Conservation (phyloP, 2,113 vertebrate species). For the Micromys minutus region DNA sequence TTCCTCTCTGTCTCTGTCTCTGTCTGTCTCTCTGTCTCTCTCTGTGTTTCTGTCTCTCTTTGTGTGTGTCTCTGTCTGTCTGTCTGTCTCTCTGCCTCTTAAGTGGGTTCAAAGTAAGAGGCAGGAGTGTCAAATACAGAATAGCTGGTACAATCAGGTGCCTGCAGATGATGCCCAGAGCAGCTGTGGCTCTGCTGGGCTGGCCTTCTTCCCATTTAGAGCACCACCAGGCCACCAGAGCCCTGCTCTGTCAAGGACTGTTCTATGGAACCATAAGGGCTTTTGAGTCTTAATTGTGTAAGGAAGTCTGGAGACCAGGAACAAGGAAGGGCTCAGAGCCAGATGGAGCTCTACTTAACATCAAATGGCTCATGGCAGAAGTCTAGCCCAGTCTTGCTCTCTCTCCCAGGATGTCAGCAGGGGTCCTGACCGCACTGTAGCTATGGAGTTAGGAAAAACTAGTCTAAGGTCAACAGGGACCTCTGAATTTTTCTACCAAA, state of each 20-base stretch:
- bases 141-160: accelerated
- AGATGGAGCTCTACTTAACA: accelerated
- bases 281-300: background rate
- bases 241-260: background rate
- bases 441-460: background rate
- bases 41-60: background rate
- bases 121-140: background rate
- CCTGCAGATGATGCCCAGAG: background rate
- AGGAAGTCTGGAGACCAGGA: background rate
- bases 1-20: background rate
- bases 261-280: accelerated
- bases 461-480: background rate
- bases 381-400: accelerated
- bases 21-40: background rate
- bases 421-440: accelerated
- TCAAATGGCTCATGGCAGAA: background rate
- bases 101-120: background rate
- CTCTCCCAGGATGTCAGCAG: accelerated
- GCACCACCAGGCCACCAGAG: background rate
- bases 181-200: background rate
- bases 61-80: too few relatives aligned
- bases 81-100: background rate
- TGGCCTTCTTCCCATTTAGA: background rate
- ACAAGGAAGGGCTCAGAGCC: background rate
- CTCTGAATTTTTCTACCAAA: background rate